These are phyloP conservation scores for Trichomalopsis sarcophagae DNA, from an alignment of 1,140 invertebrate genomes.

Conservation along the genomic window DNA sequence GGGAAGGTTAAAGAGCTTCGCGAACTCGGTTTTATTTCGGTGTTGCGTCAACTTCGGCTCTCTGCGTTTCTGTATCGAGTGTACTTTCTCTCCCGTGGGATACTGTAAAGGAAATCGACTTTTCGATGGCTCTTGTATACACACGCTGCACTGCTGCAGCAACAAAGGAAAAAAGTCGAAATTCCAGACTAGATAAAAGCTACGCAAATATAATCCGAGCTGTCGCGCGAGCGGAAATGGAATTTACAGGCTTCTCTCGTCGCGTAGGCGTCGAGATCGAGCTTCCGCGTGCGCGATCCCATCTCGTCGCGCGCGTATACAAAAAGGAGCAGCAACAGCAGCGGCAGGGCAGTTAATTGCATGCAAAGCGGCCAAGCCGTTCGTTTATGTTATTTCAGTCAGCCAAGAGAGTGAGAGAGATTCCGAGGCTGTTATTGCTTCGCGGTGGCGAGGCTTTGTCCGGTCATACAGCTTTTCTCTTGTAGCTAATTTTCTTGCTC, in stretches of 20 bases:
- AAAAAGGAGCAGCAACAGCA: not conserved
- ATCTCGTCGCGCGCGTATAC: not conserved
- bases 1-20: not conserved
- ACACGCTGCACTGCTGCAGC: not conserved
- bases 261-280: not conserved
- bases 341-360: not conserved
- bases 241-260: not conserved
- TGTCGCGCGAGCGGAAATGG: not conserved
- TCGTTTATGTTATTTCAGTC: conserved; percentile 41
- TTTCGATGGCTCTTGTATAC: not conserved
- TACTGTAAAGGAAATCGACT: not conserved
- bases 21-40: not conserved
- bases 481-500: not conserved
- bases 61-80: not conserved
- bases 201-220: not conserved
- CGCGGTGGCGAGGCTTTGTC: not conserved
- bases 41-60: not conserved
- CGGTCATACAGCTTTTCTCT: not conserved
- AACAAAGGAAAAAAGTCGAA: no score
- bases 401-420: not conserved
- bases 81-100: not conserved
- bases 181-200: no score
- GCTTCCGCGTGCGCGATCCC: not conserved
- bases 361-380: conserved; percentile 14
- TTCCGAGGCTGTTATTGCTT: not conserved